Evolutionary conservation across 2,888 invertebrate species (phyloP).

Genomic region (Pherbina coryleti): DNA sequence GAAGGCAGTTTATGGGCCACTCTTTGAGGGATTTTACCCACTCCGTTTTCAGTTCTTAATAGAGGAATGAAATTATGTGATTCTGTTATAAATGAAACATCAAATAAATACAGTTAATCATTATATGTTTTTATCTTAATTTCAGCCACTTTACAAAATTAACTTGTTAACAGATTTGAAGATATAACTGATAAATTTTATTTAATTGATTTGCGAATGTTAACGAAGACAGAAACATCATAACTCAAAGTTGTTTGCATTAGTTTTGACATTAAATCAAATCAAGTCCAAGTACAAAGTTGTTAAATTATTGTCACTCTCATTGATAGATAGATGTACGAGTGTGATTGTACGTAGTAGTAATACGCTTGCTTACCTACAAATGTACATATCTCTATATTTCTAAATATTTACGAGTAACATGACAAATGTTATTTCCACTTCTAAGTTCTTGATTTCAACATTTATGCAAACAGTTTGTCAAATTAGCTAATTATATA

Average conservation of each 20-base stretch:
- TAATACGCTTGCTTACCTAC: background rate
- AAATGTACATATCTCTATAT: background rate
- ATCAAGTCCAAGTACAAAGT: conserved; percentile 23
- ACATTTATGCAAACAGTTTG: background rate
- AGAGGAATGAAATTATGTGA: no score
- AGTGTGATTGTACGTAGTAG: background rate
- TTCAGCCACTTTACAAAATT: no score
- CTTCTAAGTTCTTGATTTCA: background rate
- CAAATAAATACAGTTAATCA: no score
- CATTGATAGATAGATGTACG: background rate
- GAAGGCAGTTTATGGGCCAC: no score
- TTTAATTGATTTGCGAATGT: no score
- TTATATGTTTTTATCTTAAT: no score
- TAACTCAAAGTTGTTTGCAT: conserved; percentile 13
- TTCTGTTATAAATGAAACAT: no score
- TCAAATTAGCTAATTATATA: background rate
- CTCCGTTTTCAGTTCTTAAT: no score
- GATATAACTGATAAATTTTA: no score
- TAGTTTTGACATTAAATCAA: conserved; percentile 2
- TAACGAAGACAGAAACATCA: no score
- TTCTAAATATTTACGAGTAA: background rate
- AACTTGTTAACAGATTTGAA: no score
- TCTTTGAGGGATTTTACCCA: no score
- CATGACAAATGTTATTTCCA: background rate
- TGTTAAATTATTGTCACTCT: conserved; percentile 13